These are phyloP conservation scores for Ailuropoda melanoleuca DNA, from an alignment of 2,113 vertebrate genomes.

Conservation along the genomic window DNA sequence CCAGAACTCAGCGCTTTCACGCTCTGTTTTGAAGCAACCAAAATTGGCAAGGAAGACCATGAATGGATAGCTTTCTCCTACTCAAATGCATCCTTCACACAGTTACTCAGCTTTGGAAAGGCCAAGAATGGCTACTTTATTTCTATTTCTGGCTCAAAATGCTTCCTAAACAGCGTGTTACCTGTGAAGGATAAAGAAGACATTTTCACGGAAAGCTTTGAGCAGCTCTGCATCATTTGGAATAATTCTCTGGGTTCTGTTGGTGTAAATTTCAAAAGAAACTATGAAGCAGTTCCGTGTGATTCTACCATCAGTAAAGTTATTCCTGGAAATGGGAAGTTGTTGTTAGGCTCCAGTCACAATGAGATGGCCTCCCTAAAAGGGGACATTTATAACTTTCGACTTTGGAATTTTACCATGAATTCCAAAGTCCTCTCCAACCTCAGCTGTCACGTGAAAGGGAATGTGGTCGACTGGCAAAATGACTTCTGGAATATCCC, in stretches of 20 bases:
- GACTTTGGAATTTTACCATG: conserved; percentile 94
- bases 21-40: conserved; percentile 91
- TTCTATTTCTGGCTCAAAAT: conserved; percentile 81
- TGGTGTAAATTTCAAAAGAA: conserved; percentile 82
- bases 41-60: conserved; percentile 72
- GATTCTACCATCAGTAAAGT: conserved; percentile 67
- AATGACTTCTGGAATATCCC: conserved; percentile 94
- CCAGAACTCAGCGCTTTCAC: conserved; percentile 91
- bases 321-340: conserved; percentile 84
- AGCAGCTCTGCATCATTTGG: conserved; percentile 89
- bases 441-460: conserved; percentile 89
- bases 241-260: conserved; percentile 80
- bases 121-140: conserved; percentile 73
- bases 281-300: conserved; percentile 82
- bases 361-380: conserved; percentile 83
- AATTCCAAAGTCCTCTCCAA: conserved; percentile 81
- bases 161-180: conserved; percentile 83
- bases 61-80: conserved; percentile 92
- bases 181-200: conserved; percentile 74
- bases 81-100: conserved; percentile 41
- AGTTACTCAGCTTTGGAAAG: conserved; percentile 86
- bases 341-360: conserved; percentile 87
- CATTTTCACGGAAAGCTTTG: conserved; percentile 87
- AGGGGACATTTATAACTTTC: conserved; percentile 95
- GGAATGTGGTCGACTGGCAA: conserved; percentile 96